Percentiles rank a stretch among this genome's conserved stretches.
Conservation (phyloP, 2,113 vertebrate genomes). For the Rhipidura dahli region DNA sequence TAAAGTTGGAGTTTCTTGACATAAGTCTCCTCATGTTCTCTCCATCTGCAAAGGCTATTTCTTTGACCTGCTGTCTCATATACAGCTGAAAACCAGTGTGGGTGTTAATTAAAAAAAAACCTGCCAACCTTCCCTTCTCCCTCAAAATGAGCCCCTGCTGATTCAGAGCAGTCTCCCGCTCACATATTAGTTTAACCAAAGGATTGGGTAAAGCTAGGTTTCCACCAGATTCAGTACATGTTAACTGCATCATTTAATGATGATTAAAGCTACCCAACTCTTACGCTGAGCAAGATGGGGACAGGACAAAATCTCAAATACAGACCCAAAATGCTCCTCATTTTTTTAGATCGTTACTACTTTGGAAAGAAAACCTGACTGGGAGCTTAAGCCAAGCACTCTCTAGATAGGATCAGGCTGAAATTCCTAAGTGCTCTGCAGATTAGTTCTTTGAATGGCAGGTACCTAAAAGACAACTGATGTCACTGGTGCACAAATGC, state of each 20-base stretch:
- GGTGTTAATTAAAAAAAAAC: background rate
- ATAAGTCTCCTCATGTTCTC: background rate
- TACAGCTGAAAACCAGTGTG: background rate
- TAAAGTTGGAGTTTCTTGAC: background rate
- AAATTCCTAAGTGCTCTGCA: rapidly evolving
- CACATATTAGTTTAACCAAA: background rate
- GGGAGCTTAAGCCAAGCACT: background rate
- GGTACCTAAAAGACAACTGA: background rate
- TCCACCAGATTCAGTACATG: background rate
- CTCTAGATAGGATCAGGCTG: background rate
- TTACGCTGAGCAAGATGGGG: background rate
- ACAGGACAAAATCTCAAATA: background rate
- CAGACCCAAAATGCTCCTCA: background rate
- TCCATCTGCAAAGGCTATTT: background rate
- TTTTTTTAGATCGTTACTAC: background rate
- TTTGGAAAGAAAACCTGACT: background rate
- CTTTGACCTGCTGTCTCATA: background rate
- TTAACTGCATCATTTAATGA: background rate
- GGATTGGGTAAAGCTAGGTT: background rate
- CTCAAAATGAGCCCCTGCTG: rapidly evolving
- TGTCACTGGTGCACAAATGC: background rate
- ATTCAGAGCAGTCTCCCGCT: background rate
- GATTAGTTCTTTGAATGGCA: background rate
- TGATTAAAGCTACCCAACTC: background rate
- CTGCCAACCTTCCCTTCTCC: background rate